Percentiles rank a stretch among this genome's conserved stretches.
These are phyloP conservation scores for Notamacropus eugenii DNA, from an alignment of 2,797 vertebrate genomes.

Conservation along the genomic window DNA sequence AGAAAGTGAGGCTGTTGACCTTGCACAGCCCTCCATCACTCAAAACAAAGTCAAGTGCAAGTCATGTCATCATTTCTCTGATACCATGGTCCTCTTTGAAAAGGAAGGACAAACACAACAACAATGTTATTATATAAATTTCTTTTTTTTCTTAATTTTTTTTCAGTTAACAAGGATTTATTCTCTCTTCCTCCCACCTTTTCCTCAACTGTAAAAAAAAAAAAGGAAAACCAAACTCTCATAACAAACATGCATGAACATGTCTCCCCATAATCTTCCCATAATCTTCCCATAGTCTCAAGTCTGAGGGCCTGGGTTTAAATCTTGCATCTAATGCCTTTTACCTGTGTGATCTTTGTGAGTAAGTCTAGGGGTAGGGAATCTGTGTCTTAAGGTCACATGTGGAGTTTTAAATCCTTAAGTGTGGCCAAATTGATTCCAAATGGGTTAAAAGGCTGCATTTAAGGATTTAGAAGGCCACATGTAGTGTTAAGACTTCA, in stretches of 20 bases:
- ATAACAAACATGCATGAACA: background rate
- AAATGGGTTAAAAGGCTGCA: no score
- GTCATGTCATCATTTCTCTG: no score
- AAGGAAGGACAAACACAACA: background rate
- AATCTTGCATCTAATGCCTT: background rate
- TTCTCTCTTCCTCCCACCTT: background rate
- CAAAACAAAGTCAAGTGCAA: no score
- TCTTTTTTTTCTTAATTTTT: background rate
- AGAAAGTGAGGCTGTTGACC: no score
- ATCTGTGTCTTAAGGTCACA: no score
- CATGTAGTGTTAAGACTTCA: no score
- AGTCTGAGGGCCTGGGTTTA: background rate
- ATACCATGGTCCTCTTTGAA: no score
- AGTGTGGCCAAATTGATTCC: no score
- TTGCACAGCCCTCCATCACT: no score
- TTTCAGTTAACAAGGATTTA: background rate
- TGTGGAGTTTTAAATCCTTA: no score
- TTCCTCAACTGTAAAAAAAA: background rate
- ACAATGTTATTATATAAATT: background rate
- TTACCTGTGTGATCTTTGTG: background rate
- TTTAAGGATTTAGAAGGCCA: no score
- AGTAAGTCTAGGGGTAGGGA: no score
- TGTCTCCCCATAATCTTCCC: background rate
- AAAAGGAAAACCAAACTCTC: background rate
- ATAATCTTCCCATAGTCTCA: background rate